A percentile compares a stretch with the other conserved stretches of the same genome.
phyloP scores from a whole-genome alignment of 1,140 invertebrate species.

The Drosophila nebulosa region DNA sequence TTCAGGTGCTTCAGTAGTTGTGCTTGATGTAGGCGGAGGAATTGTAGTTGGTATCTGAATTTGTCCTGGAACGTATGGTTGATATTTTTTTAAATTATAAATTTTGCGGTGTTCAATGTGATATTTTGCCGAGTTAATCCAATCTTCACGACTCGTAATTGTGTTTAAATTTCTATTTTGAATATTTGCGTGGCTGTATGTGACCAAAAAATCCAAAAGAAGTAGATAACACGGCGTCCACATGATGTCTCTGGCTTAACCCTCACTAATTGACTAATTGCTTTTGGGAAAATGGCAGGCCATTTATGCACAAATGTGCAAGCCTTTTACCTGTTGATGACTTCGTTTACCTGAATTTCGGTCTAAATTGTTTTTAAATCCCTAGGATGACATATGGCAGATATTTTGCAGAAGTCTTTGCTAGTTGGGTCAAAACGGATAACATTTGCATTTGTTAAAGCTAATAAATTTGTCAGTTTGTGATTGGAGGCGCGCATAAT shows the following conservation, averaged over 20 bases:
- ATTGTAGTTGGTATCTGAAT: neutral
- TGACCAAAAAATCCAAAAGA: slow-evolving; percentile 2
- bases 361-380: neutral
- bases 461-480: too few relatives aligned
- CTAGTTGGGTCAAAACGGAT: too few relatives aligned
- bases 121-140: slow-evolving; percentile 37
- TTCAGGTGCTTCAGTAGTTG: neutral
- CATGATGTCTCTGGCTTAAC: slow-evolving; percentile 24
- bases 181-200: neutral
- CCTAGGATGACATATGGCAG: neutral
- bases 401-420: neutral
- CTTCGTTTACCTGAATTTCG: slow-evolving; percentile 22
- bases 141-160: slow-evolving; percentile 34
- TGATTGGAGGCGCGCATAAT: too few relatives aligned
- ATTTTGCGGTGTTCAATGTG: slow-evolving; percentile 33
- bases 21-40: neutral
- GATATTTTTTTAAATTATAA: slow-evolving; percentile 33
- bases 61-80: slow-evolving; percentile 30
- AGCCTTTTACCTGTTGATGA: slow-evolving; percentile 29
- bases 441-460: too few relatives aligned
- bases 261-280: slow-evolving; percentile 33
- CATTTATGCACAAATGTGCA: neutral
- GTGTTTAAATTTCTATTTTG: slow-evolving; percentile 12
- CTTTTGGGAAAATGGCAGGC: neutral
- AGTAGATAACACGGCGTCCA: slow-evolving; percentile 22